A percentile compares a stretch with the other conserved stretches of the same genome.
Conservation (phyloP, 2,113 vertebrate species). For the Gymnarchus niloticus region DNA sequence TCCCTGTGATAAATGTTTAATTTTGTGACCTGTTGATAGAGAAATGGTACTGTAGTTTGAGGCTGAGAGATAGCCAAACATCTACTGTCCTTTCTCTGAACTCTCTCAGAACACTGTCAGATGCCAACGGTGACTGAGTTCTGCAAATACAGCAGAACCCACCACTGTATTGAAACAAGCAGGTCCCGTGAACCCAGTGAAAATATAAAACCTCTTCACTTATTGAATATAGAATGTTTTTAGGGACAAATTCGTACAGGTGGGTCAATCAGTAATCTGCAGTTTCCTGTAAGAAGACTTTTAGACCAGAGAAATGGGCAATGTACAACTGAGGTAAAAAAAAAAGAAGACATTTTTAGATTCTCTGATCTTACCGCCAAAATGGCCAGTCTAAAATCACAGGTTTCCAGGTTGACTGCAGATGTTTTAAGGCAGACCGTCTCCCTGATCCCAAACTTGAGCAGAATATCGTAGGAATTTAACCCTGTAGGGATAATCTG, state of each 20-base stretch:
- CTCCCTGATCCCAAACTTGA: constrained; percentile 50
- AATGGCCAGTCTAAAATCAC: constrained; percentile 41
- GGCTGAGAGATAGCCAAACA: not conserved
- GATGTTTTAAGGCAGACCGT: constrained; percentile 47
- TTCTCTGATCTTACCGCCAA: constrained; percentile 47
- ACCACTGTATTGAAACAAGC: not conserved
- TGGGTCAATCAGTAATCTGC: not conserved
- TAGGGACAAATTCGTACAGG: not conserved
- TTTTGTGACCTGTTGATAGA: not conserved
- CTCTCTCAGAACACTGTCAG: not conserved
- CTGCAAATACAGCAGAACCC: not conserved
- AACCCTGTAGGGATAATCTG: constrained; percentile 42
- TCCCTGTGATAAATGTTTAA: not conserved
- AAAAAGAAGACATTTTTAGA: not conserved
- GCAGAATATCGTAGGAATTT: constrained; percentile 43
- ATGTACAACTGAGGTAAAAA: not conserved
- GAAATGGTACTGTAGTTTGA: not conserved
- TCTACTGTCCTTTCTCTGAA: too few species aligned
- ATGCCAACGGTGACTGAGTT: not conserved
- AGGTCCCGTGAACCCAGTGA: not conserved
- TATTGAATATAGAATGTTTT: too few species aligned
- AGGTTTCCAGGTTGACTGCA: constrained; percentile 34
- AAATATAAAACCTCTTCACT: too few species aligned
- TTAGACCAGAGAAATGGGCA: not conserved
- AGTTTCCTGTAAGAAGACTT: too few species aligned